Evolutionary conservation across 1,140 invertebrate genomes (phyloP).

Genomic region (Philaenus spumarius): DNA sequence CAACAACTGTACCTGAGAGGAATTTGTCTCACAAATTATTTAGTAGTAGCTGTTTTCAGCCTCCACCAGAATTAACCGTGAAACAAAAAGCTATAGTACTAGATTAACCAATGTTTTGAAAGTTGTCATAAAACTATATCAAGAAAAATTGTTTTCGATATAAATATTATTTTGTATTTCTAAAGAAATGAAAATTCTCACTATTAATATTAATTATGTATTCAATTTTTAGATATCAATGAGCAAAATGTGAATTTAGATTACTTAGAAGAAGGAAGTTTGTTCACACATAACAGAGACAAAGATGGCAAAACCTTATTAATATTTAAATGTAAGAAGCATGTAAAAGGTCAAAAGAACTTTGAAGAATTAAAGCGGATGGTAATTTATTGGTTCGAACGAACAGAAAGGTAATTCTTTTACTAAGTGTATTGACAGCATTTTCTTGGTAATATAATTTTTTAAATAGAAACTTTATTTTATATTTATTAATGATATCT

Average conservation of each 20-base stretch:
- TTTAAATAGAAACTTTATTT: background rate
- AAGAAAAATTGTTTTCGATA: too few species aligned
- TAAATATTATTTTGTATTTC: too few species aligned
- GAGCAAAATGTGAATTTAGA: constrained; percentile 60
- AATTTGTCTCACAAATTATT: too few species aligned
- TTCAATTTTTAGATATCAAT: constrained; percentile 56
- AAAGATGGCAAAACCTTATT: constrained; percentile 70
- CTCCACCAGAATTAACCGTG: too few species aligned
- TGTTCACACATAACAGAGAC: constrained; percentile 70
- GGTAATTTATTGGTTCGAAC: constrained; percentile 84
- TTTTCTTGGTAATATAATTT: background rate
- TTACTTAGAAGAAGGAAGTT: constrained; percentile 64
- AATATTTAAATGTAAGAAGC: constrained; percentile 67
- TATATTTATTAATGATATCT: background rate
- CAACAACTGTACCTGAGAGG: too few species aligned
- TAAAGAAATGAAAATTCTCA: too few species aligned
- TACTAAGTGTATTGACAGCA: background rate
- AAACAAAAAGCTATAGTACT: too few species aligned
- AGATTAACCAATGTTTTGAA: too few species aligned
- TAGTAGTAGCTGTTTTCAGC: too few species aligned
- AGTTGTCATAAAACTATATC: too few species aligned
- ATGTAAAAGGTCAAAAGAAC: constrained; percentile 66
- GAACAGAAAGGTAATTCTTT: constrained; percentile 57
- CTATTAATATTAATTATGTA: too few species aligned
- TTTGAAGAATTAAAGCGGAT: constrained; percentile 69